Conservation (phyloP, 1,140 invertebrate genomes). For the Copidosoma floridanum region DNA sequence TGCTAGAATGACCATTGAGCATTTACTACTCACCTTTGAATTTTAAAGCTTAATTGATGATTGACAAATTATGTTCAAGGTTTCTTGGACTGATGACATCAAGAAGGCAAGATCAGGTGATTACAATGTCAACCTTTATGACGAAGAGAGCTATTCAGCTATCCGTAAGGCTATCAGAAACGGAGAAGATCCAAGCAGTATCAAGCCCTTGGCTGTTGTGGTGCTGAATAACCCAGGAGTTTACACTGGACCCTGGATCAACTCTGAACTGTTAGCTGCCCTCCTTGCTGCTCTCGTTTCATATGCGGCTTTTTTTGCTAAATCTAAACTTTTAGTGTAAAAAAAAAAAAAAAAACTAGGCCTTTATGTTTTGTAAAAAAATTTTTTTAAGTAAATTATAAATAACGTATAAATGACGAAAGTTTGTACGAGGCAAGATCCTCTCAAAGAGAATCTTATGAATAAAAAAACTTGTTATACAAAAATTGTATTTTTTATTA, state of each 20-base stretch:
- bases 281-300: constrained; percentile 75
- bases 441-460: constrained; percentile 10
- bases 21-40: too few relatives aligned
- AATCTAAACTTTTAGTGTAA: constrained; percentile 73
- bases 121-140: constrained; percentile 78
- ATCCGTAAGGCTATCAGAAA: constrained; percentile 74
- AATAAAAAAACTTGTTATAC: constrained; percentile 30
- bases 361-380: too few relatives aligned
- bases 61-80: too few relatives aligned
- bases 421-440: constrained; percentile 17
- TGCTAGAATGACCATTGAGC: too few relatives aligned
- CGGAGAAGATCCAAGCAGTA: constrained; percentile 64
- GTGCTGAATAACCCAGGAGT: constrained; percentile 79
- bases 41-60: too few relatives aligned
- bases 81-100: constrained; percentile 88
- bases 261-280: constrained; percentile 87
- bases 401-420: constrained; percentile 22
- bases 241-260: constrained; percentile 88
- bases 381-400: constrained; percentile 28
- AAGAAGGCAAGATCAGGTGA: constrained; percentile 76
- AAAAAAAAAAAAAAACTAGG: too few relatives aligned
- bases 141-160: constrained; percentile 87
- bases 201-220: constrained; percentile 75
- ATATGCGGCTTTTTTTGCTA: constrained; percentile 82
- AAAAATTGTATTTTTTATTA: constrained; percentile 19